Evolutionary conservation across 2,888 invertebrate genomes (phyloP).

Genomic region (Rhodophaea formosa): DNA sequence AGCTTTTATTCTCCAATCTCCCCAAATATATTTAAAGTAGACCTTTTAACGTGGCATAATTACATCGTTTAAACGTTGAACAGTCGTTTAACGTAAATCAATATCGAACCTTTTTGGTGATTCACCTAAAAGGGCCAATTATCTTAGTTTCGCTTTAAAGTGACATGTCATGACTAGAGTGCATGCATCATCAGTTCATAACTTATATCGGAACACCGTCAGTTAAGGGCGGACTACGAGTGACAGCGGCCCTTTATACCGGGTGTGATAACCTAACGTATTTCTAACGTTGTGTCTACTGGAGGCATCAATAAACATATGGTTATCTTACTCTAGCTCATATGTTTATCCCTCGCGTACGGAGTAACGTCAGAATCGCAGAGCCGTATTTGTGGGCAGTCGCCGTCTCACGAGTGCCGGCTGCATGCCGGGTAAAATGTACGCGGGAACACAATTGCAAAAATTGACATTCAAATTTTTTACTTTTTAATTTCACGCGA

Average conservation of each 20-base stretch:
- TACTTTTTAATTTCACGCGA: conserved; percentile 29
- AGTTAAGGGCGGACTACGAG: background rate
- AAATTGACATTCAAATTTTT: conserved; percentile 27
- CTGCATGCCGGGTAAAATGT: conserved; percentile 44
- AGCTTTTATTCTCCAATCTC: no score
- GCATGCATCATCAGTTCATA: no score
- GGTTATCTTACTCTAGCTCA: conserved; percentile 40
- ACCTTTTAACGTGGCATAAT: no score
- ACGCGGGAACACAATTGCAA: conserved; percentile 33
- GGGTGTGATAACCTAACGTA: background rate
- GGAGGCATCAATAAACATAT: conserved; percentile 26
- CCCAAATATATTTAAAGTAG: no score
- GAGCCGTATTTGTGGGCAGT: conserved; percentile 38
- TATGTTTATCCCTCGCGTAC: conserved; percentile 41
- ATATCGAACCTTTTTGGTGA: no score
- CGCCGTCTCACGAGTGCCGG: conserved; percentile 38
- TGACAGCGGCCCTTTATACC: background rate
- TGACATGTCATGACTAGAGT: no score
- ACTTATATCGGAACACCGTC: no score
- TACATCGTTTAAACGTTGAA: no score
- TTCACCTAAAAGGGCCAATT: no score
- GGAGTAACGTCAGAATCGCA: conserved; percentile 44
- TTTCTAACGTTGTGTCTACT: conserved; percentile 2
- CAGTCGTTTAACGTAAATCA: no score
- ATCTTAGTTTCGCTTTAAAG: no score